Base-by-base conservation (phyloP, 2,797 vertebrate species). In the Pangasius djambal region DNA sequence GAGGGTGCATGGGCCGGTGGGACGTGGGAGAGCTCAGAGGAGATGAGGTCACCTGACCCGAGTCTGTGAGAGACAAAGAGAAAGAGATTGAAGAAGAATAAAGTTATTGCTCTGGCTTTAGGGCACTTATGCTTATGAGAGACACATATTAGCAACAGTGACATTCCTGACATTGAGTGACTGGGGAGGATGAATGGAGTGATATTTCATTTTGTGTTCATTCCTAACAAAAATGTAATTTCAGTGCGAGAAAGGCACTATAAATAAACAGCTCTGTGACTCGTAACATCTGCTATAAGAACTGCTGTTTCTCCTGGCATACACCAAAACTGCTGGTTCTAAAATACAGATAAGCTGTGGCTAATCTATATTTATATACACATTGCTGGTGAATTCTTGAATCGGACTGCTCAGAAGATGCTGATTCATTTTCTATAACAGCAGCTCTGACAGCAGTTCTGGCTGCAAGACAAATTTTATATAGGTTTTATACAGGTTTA, bases 1-100 rank as follows among this genome's bases (percentile, higher is more conserved):
- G 96, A 0, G 97, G 98, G 90, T 99, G 98, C 98, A 99, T 99
- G 88, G 96, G 96, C 34, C 97, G 96, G 63, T 98, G 97, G 87
- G 97, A 96, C 0, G 96, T 95, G 6, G 97, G 97, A 0, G 98
- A 98, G 94, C 94, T 97, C 93, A 99, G 96, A 9, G 98, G 96
- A 0, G 97, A 97, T 44, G 97, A 97, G 91, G 95, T 97, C 93
- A 98, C 92, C 67, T 98, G 98, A 89, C 95, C 97, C 50, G 97
- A 97, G 92, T 99, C 98, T 99, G 96, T 4, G 90, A 81, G 70
- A 91, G 40, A 72, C 75, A 83, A 93, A 91, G 74, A 95, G 57
- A 87, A 37, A 77, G 40, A 69, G 63, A 82, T 81, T 86, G 34
- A 28, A 67, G 13, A 74, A 74, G 50, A n/a, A 57, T 50, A 67